Conservation (phyloP, 2,113 vertebrate genomes). For the Donacobius atricapilla region DNA sequence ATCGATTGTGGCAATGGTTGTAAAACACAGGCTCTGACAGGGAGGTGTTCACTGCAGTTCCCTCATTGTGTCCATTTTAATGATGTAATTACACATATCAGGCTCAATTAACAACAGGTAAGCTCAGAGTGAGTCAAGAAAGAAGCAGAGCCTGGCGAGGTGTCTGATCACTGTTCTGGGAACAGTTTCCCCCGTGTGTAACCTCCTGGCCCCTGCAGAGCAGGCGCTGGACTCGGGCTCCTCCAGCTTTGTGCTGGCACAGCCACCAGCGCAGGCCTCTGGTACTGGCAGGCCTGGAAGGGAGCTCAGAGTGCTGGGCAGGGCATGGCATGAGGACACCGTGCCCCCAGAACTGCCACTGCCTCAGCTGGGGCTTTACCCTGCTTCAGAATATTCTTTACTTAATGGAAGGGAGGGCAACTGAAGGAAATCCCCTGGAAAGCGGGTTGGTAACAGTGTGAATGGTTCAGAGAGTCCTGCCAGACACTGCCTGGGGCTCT, state of each 20-base stretch:
- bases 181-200: background rate
- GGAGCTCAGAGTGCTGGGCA: background rate
- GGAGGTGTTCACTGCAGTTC: background rate
- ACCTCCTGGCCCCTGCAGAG: background rate
- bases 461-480: background rate
- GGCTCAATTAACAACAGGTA: background rate
- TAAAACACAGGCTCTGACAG: background rate
- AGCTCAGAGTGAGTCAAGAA: background rate
- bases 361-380: background rate
- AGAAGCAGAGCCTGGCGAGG: background rate
- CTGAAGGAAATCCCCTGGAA: background rate
- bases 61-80: background rate
- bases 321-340: rapidly evolving
- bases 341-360: background rate
- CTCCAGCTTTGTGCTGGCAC: background rate
- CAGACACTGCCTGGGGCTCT: background rate
- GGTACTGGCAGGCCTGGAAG: background rate
- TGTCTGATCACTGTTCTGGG: background rate
- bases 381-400: background rate
- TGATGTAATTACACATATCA: background rate
- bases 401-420: background rate
- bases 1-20: rapidly evolving
- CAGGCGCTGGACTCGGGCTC: rapidly evolving
- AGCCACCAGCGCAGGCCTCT: background rate
- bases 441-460: background rate